phyloP scores from a whole-genome alignment of 2,888 invertebrate species.

The Drosophila affinis region DNA sequence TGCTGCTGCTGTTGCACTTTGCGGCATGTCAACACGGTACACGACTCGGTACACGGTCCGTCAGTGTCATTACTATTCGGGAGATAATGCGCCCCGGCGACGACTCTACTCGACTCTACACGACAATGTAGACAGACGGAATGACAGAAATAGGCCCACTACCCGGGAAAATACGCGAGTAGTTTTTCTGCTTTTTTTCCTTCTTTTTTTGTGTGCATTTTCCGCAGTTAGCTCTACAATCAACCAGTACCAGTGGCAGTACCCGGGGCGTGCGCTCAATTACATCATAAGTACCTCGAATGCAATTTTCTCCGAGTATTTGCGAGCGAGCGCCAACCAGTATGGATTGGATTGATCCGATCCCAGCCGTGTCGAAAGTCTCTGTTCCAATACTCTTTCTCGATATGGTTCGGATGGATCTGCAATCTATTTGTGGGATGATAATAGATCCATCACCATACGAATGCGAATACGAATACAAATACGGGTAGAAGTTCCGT shows the following conservation, averaged over 20 bases:
- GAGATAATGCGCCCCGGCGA: slow-evolving; percentile 49
- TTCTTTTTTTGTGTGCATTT: slow-evolving; percentile 44
- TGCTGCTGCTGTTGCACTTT: slow-evolving; percentile 45
- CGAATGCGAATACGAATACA: background rate
- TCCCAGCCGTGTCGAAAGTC: slow-evolving; percentile 15
- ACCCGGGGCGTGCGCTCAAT: slow-evolving; percentile 67
- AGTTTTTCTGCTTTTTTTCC: slow-evolving; percentile 19
- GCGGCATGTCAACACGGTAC: slow-evolving; percentile 36
- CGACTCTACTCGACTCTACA: slow-evolving; percentile 17
- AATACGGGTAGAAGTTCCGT: no score
- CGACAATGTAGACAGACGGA: slow-evolving; percentile 37
- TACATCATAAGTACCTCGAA: slow-evolving; percentile 59
- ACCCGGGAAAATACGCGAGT: slow-evolving; percentile 76
- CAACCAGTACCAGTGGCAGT: slow-evolving; percentile 6
- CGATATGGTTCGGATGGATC: background rate
- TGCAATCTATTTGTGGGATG: background rate
- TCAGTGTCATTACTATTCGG: slow-evolving; percentile 72
- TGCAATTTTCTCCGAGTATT: slow-evolving; percentile 9
- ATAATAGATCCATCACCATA: no score
- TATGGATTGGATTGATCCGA: slow-evolving; percentile 21
- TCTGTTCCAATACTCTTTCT: slow-evolving; percentile 21
- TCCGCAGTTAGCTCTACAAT: slow-evolving; percentile 64
- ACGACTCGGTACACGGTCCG: slow-evolving; percentile 50
- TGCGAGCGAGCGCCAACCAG: slow-evolving; percentile 12
- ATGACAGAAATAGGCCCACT: slow-evolving; percentile 49